Percentiles rank a stretch among this genome's conserved stretches.
Conservation (phyloP, 1,140 invertebrate species). For the Cylas formicarius region DNA sequence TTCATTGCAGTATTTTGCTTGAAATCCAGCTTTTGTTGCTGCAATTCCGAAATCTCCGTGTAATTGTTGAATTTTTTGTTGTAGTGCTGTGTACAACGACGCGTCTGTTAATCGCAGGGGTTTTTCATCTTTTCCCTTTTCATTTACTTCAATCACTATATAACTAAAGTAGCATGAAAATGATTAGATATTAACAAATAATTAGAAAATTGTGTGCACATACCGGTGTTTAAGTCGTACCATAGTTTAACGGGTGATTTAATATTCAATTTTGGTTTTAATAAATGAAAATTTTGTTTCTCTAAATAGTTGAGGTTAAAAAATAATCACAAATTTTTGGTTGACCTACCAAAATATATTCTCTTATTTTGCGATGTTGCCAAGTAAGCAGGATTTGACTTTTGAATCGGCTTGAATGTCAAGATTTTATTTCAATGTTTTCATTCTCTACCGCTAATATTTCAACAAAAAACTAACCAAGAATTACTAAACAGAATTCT, state of each 20-base stretch:
- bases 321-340: too few relatives aligned
- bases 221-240: conserved; percentile 64
- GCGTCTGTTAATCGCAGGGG: conserved; percentile 50
- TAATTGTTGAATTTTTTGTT: conserved; percentile 56
- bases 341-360: too few relatives aligned
- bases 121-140: conserved; percentile 37
- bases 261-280: too few relatives aligned
- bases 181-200: conserved; percentile 12
- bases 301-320: too few relatives aligned
- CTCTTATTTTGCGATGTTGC: too few relatives aligned
- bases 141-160: conserved; percentile 31
- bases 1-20: conserved; percentile 70
- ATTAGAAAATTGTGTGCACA: conserved; percentile 15
- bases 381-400: too few relatives aligned
- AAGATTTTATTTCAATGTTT: too few relatives aligned
- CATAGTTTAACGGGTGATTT: conserved; percentile 48
- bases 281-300: too few relatives aligned
- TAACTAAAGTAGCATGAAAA: conserved; percentile 30
- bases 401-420: too few relatives aligned
- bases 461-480: too few relatives aligned
- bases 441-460: too few relatives aligned
- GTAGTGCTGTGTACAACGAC: conserved; percentile 51
- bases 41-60: conserved; percentile 67
- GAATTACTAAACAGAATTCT: too few relatives aligned
- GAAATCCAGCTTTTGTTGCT: conserved; percentile 58